Percentiles rank a stretch among this genome's conserved stretches.
Evolutionary conservation across 2,888 invertebrate genomes (phyloP).

Genomic region (Mayetiola destructor): DNA sequence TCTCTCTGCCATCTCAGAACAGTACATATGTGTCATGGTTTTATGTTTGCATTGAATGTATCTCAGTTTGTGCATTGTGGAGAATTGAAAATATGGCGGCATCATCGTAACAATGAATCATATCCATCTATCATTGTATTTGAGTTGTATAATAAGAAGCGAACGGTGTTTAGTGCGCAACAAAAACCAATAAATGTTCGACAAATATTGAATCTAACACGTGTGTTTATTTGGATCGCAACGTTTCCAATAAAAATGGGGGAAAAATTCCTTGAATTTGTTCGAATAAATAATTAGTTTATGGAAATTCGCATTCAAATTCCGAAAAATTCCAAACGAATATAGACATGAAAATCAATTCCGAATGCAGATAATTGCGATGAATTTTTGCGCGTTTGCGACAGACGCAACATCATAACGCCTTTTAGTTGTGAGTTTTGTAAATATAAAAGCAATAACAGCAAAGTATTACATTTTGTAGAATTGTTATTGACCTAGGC

Average conservation of each 20-base stretch:
- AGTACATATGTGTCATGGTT: too few species aligned
- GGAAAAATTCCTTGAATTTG: too few species aligned
- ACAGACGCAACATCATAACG: conserved; percentile 1
- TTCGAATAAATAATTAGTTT: too few species aligned
- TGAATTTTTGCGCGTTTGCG: conserved; percentile 3
- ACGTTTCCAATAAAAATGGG: not conserved
- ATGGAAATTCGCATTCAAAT: too few species aligned
- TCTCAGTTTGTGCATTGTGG: too few species aligned
- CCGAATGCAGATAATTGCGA: conserved; percentile 1
- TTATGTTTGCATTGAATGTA: not conserved
- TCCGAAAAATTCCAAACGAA: too few species aligned
- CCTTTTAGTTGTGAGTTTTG: not conserved
- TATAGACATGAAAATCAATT: too few species aligned
- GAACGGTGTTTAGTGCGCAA: not conserved
- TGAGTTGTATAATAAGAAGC: not conserved
- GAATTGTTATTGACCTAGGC: conserved; percentile 1
- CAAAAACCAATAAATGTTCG: not conserved
- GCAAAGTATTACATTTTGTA: too few species aligned
- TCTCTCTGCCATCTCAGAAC: too few species aligned
- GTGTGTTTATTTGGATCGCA: not conserved
- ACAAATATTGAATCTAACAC: not conserved
- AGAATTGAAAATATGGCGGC: conserved; percentile 9
- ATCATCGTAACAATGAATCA: not conserved
- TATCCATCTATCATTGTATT: not conserved
- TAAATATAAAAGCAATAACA: not conserved